Evolutionary conservation across 2,797 vertebrate species (phyloP).

Genomic region (Buceros bicornis): DNA sequence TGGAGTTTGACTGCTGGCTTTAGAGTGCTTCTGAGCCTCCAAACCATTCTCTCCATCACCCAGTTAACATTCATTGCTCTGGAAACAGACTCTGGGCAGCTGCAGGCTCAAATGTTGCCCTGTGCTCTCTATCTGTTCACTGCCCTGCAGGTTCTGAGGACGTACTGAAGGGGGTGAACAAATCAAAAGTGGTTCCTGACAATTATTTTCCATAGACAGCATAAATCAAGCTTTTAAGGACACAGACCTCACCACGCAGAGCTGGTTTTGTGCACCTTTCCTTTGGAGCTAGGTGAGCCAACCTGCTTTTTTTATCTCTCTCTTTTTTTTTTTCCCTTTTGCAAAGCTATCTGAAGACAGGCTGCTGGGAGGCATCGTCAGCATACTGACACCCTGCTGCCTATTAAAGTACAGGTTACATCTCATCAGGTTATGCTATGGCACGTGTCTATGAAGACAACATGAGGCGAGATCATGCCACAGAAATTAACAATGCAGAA

Average conservation of each 20-base stretch:
- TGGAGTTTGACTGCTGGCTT: not conserved
- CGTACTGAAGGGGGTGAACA: rapidly evolving
- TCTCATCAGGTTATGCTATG: slow-evolving; percentile 17
- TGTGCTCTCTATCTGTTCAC: not conserved
- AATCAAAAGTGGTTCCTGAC: not conserved
- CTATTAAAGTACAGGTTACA: not conserved
- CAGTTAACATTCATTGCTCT: not conserved
- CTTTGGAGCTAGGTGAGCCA: not conserved
- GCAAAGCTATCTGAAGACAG: not conserved
- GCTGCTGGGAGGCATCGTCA: not conserved
- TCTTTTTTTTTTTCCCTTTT: not conserved
- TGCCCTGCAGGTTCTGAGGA: not conserved
- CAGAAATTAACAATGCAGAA: slow-evolving; percentile 59
- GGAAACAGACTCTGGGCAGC: not conserved
- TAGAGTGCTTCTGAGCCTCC: not conserved
- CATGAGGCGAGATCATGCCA: slow-evolving; percentile 42
- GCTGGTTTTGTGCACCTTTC: not conserved
- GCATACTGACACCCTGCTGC: not conserved
- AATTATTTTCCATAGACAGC: not conserved
- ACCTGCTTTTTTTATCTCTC: not conserved
- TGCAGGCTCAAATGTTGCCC: not conserved
- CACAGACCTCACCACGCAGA: not conserved
- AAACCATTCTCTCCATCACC: not conserved
- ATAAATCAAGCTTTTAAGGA: not conserved
- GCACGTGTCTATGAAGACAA: slow-evolving; percentile 39